phyloP scores from a whole-genome alignment of 2,888 invertebrate genomes.

The Callinectes sapidus region DNA sequence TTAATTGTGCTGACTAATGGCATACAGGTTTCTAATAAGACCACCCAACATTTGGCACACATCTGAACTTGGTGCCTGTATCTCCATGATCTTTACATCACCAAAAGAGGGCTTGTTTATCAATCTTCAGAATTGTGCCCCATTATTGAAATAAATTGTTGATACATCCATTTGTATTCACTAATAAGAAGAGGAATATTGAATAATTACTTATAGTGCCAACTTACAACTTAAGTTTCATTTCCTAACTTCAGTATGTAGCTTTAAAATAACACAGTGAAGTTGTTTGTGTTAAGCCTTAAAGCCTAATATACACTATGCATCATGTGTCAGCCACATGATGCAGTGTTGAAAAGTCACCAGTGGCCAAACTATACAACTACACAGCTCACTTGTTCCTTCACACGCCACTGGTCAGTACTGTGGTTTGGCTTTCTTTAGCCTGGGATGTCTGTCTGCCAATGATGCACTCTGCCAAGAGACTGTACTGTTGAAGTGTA shows the following conservation, averaged over 20 bases:
- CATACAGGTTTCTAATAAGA: neutral
- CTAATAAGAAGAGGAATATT: neutral
- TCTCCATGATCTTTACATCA: neutral
- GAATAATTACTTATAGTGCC: neutral
- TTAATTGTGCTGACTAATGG: constrained; percentile 5
- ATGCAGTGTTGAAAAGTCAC: no score
- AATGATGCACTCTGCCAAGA: no score
- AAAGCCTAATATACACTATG: no score
- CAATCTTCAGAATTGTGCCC: neutral
- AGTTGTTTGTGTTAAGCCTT: neutral
- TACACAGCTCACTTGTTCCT: no score
- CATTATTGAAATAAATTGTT: neutral
- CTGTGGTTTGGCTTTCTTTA: no score
- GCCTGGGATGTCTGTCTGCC: no score
- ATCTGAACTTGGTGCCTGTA: neutral
- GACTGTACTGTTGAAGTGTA: no score
- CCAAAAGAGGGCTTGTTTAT: neutral
- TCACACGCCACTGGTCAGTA: no score
- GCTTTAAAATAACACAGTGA: neutral
- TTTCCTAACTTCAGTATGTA: neutral
- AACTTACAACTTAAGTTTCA: neutral
- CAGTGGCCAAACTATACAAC: no score
- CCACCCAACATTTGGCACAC: constrained; percentile 5
- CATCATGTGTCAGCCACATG: no score
- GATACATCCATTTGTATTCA: neutral